Percentiles rank a stretch among this genome's conserved stretches.
Conservation (phyloP, 2,888 invertebrate genomes). For the Encarsia formosa region DNA sequence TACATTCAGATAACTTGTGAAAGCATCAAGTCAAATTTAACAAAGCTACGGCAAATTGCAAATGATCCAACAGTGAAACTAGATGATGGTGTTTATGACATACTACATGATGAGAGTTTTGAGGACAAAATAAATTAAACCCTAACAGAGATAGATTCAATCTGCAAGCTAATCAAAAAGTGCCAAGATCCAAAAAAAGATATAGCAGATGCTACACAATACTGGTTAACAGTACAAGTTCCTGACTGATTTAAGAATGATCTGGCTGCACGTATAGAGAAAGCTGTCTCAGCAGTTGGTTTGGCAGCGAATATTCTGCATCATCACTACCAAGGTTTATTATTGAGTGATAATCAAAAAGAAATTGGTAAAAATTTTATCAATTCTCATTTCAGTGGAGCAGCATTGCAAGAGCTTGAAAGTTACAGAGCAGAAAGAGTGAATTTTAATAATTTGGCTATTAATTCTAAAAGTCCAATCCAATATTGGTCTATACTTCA, state of each 20-base stretch:
- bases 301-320: conserved; percentile 7
- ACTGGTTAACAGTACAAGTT: not conserved
- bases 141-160: conserved; percentile 3
- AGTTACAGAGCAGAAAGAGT: not conserved
- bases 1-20: too few species aligned
- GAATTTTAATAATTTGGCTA: not conserved
- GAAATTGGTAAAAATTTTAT: not conserved
- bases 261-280: not conserved
- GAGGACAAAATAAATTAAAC: not conserved
- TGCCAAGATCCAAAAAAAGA: too few species aligned
- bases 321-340: conserved; percentile 1
- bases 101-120: too few species aligned
- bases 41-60: too few species aligned
- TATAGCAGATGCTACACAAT: conserved; percentile 4
- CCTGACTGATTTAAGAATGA: not conserved
- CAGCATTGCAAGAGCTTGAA: not conserved
- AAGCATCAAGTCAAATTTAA: too few species aligned
- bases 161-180: not conserved
- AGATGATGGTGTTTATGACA: too few species aligned
- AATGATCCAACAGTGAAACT: too few species aligned
- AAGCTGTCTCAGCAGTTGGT: not conserved
- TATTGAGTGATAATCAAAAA: not conserved
- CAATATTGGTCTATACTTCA: not conserved
- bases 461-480: not conserved
- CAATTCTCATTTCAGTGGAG: not conserved